phyloP scores from a whole-genome alignment of 2,888 invertebrate genomes.

The Cenopis cana region DNA sequence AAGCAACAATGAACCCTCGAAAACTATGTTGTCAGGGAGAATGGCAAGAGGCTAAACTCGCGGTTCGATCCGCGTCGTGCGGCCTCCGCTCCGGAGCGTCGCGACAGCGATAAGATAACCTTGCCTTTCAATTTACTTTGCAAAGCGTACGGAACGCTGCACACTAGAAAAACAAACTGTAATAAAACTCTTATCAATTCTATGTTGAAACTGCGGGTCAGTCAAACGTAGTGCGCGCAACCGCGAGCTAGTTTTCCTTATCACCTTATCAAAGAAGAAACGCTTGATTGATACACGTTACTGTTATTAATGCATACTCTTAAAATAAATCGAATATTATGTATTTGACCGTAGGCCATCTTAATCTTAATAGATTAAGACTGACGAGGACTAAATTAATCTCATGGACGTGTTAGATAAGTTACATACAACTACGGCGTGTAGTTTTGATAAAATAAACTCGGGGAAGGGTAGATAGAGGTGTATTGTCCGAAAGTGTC shows the following conservation, averaged over 20 bases:
- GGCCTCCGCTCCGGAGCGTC: conserved; percentile 62
- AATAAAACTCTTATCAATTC: conserved; percentile 64
- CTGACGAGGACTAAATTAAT: conserved; percentile 37
- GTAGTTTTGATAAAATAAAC: conserved; percentile 37
- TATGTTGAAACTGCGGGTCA: conserved; percentile 33
- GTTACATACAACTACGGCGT: conserved; percentile 27
- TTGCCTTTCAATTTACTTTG: conserved; percentile 81
- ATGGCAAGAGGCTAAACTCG: conserved; percentile 48
- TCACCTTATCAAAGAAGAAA: conserved; percentile 52
- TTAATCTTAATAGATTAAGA: conserved; percentile 36
- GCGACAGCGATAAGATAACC: conserved; percentile 80
- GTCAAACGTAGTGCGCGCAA: conserved; percentile 38
- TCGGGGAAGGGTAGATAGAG: conserved; percentile 30
- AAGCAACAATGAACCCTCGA: conserved; percentile 12
- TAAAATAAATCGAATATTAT: background rate
- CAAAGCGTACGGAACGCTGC: conserved; percentile 58
- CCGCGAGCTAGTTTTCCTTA: conserved; percentile 42
- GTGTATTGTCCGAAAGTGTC: conserved; percentile 48
- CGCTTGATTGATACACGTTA: conserved; percentile 38
- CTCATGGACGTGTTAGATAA: conserved; percentile 21
- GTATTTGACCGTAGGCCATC: conserved; percentile 9
- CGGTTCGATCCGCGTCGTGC: conserved; percentile 48
- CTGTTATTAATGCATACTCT: conserved; percentile 15
- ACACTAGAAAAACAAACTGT: conserved; percentile 58
- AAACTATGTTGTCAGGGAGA: conserved; percentile 50